These are phyloP conservation scores for Sapayoa aenigma DNA, from an alignment of 2,113 vertebrate species.

Conservation along the genomic window DNA sequence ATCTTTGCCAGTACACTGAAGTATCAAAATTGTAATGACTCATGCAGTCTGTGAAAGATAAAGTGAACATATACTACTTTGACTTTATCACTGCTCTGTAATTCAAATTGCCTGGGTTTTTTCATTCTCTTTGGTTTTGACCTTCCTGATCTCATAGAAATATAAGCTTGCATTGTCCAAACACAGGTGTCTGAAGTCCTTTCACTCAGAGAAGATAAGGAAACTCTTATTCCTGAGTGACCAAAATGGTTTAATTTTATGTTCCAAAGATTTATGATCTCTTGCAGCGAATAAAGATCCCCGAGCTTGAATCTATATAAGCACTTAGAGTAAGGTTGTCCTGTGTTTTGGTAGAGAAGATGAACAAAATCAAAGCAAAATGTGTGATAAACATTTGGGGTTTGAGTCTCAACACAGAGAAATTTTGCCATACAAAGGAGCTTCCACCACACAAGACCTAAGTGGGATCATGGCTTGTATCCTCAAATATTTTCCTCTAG, in stretches of 20 bases:
- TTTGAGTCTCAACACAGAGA: fast-evolving
- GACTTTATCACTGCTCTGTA: conserved; percentile 42
- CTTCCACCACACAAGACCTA: neutral
- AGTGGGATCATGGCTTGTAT: neutral
- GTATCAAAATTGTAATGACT: conserved; percentile 51
- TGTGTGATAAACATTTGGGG: neutral
- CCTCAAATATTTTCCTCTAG: neutral
- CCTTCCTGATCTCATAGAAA: neutral
- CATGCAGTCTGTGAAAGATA: conserved; percentile 30
- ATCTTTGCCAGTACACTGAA: neutral
- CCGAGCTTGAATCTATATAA: neutral
- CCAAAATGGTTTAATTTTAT: neutral
- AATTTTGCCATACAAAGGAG: neutral
- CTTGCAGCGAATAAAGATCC: neutral
- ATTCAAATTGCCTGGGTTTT: conserved; percentile 5
- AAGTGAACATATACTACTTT: neutral
- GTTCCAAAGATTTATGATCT: neutral
- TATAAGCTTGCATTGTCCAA: neutral
- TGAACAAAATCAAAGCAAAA: neutral
- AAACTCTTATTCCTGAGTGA: neutral
- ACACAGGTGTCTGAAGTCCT: neutral
- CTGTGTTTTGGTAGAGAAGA: neutral
- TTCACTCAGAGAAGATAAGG: neutral
- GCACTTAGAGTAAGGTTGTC: neutral
- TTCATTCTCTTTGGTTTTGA: neutral